Conservation (phyloP, 1,140 invertebrate genomes). For the Achroia grisella region DNA sequence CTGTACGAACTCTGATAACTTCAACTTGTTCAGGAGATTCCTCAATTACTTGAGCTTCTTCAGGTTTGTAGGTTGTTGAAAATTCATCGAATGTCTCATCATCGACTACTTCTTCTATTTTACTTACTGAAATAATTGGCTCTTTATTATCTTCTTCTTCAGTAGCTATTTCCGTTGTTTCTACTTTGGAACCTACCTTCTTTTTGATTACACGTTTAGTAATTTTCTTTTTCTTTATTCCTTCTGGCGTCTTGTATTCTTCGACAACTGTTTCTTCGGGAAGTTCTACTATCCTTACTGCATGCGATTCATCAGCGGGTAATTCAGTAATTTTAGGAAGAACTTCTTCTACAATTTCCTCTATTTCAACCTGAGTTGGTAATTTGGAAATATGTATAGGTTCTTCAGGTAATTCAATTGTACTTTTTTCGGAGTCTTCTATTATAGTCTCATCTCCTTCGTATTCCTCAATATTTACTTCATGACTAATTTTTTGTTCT, state of each 20-base stretch:
- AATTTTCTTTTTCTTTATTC: conserved; percentile 51
- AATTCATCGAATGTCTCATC: conserved; percentile 14
- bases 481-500: conserved; percentile 15
- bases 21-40: conserved; percentile 57
- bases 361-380: conserved; percentile 36
- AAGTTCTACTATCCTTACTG: conserved; percentile 40
- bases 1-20: conserved; percentile 57
- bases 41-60: conserved; percentile 26
- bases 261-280: conserved; percentile 32
- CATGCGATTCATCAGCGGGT: background rate
- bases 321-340: no score
- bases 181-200: conserved; percentile 24
- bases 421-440: conserved; percentile 31
- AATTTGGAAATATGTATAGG: conserved; percentile 37
- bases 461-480: conserved; percentile 54
- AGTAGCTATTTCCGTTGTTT: conserved; percentile 27
- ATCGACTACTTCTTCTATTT: conserved; percentile 32
- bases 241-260: conserved; percentile 29
- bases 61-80: conserved; percentile 16
- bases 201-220: conserved; percentile 28
- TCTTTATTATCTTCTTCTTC: conserved; percentile 25
- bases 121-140: conserved; percentile 16
- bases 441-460: conserved; percentile 31
- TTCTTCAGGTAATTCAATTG: conserved; percentile 56
- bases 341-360: conserved; percentile 62